phyloP scores from a whole-genome alignment of 2,888 invertebrate species.

The Lasioglossum leucozonium region DNA sequence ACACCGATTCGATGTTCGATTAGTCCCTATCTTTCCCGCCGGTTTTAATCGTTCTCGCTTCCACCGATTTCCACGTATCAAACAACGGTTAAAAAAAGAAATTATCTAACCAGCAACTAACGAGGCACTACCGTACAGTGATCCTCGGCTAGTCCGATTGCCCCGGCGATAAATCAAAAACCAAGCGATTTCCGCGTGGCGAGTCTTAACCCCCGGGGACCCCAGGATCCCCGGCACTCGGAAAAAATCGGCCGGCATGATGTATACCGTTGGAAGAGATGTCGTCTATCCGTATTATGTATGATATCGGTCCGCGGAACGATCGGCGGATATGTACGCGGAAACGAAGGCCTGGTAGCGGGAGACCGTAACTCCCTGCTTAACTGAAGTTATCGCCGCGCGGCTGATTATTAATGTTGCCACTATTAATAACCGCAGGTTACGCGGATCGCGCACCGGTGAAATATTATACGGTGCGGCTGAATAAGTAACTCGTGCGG shows the following conservation, averaged over 20 bases:
- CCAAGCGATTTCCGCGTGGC: constrained; percentile 36
- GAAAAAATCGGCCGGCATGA: constrained; percentile 41
- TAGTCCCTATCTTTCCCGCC: not conserved
- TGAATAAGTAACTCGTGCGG: constrained; percentile 58
- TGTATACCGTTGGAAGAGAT: constrained; percentile 36
- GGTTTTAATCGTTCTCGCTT: not conserved
- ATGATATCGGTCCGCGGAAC: constrained; percentile 44
- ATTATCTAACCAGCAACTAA: not conserved
- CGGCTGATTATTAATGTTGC: constrained; percentile 64
- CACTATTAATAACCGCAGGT: constrained; percentile 57
- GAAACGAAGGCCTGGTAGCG: constrained; percentile 53
- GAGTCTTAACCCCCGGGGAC: constrained; percentile 51
- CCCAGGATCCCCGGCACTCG: not conserved
- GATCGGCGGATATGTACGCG: constrained; percentile 60
- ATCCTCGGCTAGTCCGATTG: not conserved
- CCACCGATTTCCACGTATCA: not conserved
- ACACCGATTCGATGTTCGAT: not conserved
- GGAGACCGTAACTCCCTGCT: constrained; percentile 58
- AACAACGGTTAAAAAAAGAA: not conserved
- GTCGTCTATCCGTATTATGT: constrained; percentile 49
- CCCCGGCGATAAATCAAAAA: not conserved
- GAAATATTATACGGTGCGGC: constrained; percentile 50
- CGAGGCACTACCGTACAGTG: not conserved
- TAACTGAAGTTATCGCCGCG: constrained; percentile 64
- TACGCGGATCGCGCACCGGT: constrained; percentile 37